Evolutionary conservation across 2,888 invertebrate genomes (phyloP), one percentile per base, ranked within the genome.

Genomic region (Hermodice carunculata): DNA sequence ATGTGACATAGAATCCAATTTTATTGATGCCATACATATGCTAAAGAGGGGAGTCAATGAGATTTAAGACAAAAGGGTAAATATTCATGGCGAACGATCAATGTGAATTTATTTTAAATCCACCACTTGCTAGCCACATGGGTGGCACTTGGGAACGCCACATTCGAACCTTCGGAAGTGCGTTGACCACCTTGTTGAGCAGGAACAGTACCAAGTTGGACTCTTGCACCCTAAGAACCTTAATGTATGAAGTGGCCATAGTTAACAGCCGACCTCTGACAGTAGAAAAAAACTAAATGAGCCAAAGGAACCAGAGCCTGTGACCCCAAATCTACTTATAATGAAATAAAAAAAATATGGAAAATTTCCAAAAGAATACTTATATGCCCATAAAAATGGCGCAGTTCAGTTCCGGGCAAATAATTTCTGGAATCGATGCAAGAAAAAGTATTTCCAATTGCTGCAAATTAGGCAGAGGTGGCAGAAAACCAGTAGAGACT

Each of bases 61-160:
- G 29, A 56, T 67, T 49, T 58, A 70, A 40, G 26, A 58, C 24
- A 31, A 52, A 19, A 29, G 48, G 26, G 51, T 67, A 34, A 11
- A 26, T 62, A 19, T 66, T 61, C 34, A 40, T 69, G 4, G 22
- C 62, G 6, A 19, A 49, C 5, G 37, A 67, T 31, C 51, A 52
- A 17, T 66, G 64, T 53, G 63, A 65, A 32, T 63, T 63, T 28
- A 6, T 24, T 29, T 62, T 66, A 57, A 76, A 73, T 56, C 64
- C 66, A 11, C 74, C 77, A 11, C 51, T 49, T 28, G 66, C 76
- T 1, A 71, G 70, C 34, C 76, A 75, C 43, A 68, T 69, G 64
- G 73, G 74, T n/a, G 75, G 73, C 19, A 64, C 69, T 3, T 76
- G 74, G 76, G 77, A 77, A 46, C 24, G 74, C 11, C 74, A 73